Base-by-base conservation (phyloP, 2,113 vertebrate species). In the Cervus canadensis region DNA sequence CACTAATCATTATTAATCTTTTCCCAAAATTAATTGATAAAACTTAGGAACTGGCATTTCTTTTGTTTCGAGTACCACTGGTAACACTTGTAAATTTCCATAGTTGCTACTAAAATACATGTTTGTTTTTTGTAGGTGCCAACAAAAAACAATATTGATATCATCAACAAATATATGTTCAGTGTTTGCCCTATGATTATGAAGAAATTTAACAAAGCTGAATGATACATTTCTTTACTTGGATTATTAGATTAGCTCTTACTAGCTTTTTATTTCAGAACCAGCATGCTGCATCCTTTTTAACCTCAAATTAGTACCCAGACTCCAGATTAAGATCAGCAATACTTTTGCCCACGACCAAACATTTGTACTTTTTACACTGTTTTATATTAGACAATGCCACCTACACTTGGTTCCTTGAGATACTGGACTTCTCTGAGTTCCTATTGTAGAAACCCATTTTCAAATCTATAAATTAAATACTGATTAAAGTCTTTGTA, bases 1-100 rank as follows among this genome's bases (percentile, higher is more conserved):
- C 78, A 96, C 52, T 95, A n/a, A 84, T 59, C 96, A 74, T 79
- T 84, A 91, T 96, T 91, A 95, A 94, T 96, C 15, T 91, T 91
- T 89, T 93, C 30, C 17, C 13, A 76, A 9, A 91, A 82, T 67
- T 13, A 85, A 92, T 85, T 59, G n/a, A 71, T 76, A n/a, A 45
- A 82, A 87, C 1, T 6, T 83, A 71, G 6, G 21, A 91, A 71
- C 52, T 94, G 78, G 2, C 16, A 94, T 79, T 94, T 79, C 5
- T 89, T 95, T 96, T 71, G 25, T 79, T 89, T 54, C 59, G 2
- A 89, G 17, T 92, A 36, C 7, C 40, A 95, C 3, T 2, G 52
- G 5, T 74, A 60, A 74, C 6, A 81, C 2, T 33, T 59, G 26
- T 23, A 83, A 67, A 89, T 54, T 74, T 90, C 7, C 36, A 26